Conservation (phyloP, 2,888 invertebrate genomes). For the Macrosiphum euphorbiae region DNA sequence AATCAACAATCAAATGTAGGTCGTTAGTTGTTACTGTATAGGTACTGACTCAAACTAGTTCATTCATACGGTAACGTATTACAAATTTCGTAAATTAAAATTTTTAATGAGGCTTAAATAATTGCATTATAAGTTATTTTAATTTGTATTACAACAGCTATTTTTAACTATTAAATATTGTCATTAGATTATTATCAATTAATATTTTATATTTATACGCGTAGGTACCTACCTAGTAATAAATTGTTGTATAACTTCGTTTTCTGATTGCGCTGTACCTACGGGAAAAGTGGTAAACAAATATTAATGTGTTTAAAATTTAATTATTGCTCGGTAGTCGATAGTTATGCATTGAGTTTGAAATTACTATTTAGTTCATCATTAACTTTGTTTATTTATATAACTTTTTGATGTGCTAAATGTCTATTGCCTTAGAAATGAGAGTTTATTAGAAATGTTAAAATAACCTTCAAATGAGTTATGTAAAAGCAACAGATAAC, state of each 20-base stretch:
- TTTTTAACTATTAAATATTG: neutral
- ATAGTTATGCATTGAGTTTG: neutral
- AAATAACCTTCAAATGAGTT: slow-evolving; percentile 40
- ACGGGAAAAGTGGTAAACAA: neutral
- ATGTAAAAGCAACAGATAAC: slow-evolving; percentile 28
- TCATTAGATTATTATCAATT: neutral
- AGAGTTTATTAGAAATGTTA: slow-evolving; percentile 27
- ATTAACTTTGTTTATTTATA: neutral
- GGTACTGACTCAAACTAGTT: slow-evolving; percentile 27
- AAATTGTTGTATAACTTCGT: neutral
- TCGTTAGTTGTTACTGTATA: slow-evolving; percentile 3
- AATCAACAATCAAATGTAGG: slow-evolving; percentile 37
- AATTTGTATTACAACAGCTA: neutral
- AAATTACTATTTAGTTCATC: neutral
- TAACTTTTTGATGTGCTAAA: neutral
- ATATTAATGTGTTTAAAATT: neutral
- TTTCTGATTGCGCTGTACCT: too few species aligned
- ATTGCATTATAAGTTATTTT: neutral
- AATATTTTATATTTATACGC: neutral
- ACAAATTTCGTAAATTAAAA: slow-evolving; percentile 34
- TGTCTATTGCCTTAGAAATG: neutral
- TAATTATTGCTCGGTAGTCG: neutral
- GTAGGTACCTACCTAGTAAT: neutral
- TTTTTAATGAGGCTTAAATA: neutral
- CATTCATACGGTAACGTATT: neutral